Evolutionary conservation across 2,888 invertebrate genomes (phyloP), one percentile per base, ranked within the genome.

Genomic region (Dryobotodes eremita): DNA sequence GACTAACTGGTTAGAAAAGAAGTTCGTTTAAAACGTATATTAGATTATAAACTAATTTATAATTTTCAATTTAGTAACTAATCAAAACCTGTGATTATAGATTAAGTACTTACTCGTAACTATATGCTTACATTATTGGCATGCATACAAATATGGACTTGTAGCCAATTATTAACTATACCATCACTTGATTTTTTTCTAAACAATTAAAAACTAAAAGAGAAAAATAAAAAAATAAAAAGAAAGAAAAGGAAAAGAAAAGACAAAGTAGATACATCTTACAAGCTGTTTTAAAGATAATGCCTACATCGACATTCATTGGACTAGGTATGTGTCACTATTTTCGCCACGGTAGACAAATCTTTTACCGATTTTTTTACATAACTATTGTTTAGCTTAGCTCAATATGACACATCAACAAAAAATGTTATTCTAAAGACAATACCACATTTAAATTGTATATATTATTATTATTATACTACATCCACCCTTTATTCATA

Each of bases 1-100:
- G 53, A 23, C 26, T 20, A 68, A 85, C 65, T 26, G 36, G 62
- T 61, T 61, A 62, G 48, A 73, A 82, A 84, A 85, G 79, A 61
- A 73, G 83, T 79, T 76, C 36, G 20, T 66, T 83, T 71, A 79
- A 79, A 66, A 71, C 71, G 71, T 71, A 42, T 55, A 71, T 73
- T 36, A 68, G 62, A 66, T 61, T 65, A 69, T 57, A 36, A 53
- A 48, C 26, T 61, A 36, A 72, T 77, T 59, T 55, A 64, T 59
- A n/a, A 81, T 69, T 75, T 80, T 64, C 57, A 80, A 80, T 81
- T 81, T 23, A 76, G 26, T 46, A 59, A 36, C 31, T 36, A 36
- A 36, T 36, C 31, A 36, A 36, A 36, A 46, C 26, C 36, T 55
- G 13, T 64, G 13, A 36, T 65, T 75, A 36, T 70, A 75, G 7